Evolutionary conservation across 1,140 invertebrate genomes (phyloP).

Genomic region (Caerostris darwini): DNA sequence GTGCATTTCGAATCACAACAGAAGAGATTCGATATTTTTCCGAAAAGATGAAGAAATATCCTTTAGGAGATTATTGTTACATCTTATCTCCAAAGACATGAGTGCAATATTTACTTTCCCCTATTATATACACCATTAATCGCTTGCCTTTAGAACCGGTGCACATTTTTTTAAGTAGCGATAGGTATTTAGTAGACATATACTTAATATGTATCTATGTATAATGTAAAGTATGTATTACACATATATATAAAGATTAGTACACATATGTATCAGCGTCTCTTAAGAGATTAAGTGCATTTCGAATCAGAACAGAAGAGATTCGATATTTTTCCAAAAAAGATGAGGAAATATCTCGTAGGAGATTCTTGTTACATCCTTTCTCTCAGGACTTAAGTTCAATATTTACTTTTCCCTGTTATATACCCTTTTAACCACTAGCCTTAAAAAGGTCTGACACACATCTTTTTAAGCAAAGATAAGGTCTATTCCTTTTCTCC

Average conservation of each 20-base stretch:
- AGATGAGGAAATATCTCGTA: not conserved
- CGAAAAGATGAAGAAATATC: not conserved
- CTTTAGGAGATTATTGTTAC: not conserved
- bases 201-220: no score
- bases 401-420: not conserved
- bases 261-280: no score
- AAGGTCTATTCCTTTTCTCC: not conserved
- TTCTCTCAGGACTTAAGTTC: not conserved
- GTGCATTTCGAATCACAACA: not conserved
- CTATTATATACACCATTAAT: not conserved
- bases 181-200: no score
- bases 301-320: not conserved
- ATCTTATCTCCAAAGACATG: not conserved
- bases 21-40: not conserved
- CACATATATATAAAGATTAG: no score
- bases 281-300: not conserved
- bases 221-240: no score
- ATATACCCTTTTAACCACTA: not conserved
- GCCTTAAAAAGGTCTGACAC: not conserved
- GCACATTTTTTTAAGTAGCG: not conserved
- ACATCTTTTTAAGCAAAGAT: not conserved
- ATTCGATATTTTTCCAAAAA: not conserved
- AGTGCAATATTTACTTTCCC: not conserved
- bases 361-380: conserved; percentile 15
- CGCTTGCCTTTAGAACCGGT: not conserved